A percentile compares a stretch with the other conserved stretches of the same genome.
phyloP scores from a whole-genome alignment of 2,888 invertebrate genomes.

The Tetragnatha montana region DNA sequence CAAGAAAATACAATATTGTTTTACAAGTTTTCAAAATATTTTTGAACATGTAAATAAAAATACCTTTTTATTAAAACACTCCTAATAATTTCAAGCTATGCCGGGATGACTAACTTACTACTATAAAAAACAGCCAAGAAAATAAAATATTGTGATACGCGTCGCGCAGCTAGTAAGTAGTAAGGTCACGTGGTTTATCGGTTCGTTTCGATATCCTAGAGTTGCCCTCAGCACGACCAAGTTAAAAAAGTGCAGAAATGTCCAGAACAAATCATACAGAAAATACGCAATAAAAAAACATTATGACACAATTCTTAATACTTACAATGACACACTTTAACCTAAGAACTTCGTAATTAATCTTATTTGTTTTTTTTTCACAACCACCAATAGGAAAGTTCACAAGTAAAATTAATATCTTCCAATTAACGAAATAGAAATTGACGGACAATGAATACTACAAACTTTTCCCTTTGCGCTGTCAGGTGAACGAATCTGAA shows the following conservation, averaged over 20 bases:
- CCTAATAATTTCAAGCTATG: too few relatives aligned
- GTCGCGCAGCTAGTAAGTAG: conserved; percentile 38
- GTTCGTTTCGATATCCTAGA: conserved; percentile 6
- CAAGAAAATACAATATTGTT: too few relatives aligned
- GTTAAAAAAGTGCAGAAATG: too few relatives aligned
- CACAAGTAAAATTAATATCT: conserved; percentile 10
- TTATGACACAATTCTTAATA: background rate
- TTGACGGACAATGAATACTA: background rate
- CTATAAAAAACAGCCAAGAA: too few relatives aligned
- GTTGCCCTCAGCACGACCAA: background rate
- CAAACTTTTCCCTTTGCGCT: too few relatives aligned
- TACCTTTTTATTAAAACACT: too few relatives aligned
- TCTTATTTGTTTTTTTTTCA: background rate
- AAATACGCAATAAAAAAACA: background rate
- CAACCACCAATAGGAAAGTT: conserved; percentile 66
- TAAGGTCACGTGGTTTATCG: conserved; percentile 60
- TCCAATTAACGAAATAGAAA: background rate
- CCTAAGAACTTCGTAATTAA: background rate
- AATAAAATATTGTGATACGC: conserved; percentile 20
- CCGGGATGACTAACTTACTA: too few relatives aligned
- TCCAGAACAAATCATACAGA: too few relatives aligned
- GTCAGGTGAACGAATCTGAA: too few relatives aligned
- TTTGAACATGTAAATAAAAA: too few relatives aligned
- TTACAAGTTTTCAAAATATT: too few relatives aligned
- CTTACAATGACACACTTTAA: background rate